phyloP scores from a whole-genome alignment of 2,888 invertebrate genomes.

The Orchesella flavescens region DNA sequence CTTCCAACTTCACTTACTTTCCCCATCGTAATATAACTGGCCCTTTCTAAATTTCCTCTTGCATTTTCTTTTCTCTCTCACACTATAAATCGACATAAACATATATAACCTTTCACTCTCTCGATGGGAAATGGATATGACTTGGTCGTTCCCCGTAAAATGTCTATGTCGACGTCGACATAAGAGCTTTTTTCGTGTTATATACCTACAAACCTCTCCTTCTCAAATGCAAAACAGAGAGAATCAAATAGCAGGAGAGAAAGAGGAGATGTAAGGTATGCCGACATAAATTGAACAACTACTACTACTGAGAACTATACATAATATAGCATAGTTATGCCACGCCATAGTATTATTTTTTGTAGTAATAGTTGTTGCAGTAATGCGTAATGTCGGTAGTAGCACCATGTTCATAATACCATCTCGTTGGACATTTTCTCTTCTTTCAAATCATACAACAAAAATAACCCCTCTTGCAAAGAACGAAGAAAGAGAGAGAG shows the following conservation, averaged over 20 bases:
- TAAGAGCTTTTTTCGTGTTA: background rate
- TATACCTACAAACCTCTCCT: no score
- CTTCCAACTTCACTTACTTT: background rate
- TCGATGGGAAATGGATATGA: conserved; percentile 47
- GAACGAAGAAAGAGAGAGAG: no score
- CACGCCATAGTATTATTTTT: background rate
- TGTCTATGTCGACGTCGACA: conserved; percentile 35
- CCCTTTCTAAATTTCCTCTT: background rate
- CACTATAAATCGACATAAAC: background rate
- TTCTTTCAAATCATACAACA: conserved; percentile 13
- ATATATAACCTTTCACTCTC: conserved; percentile 24
- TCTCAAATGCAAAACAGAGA: conserved; percentile 16
- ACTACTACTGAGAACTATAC: background rate
- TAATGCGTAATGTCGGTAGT: conserved; percentile 16
- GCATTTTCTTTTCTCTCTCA: background rate
- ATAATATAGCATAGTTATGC: background rate
- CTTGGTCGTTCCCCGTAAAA: conserved; percentile 34
- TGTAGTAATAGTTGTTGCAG: background rate
- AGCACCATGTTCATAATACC: conserved; percentile 14
- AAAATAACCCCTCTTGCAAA: conserved; percentile 2
- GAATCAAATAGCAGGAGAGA: conserved; percentile 10
- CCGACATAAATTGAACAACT: no score
- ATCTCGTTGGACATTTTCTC: conserved; percentile 21
- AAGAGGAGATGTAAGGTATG: background rate
- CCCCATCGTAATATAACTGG: background rate